Conservation (phyloP, 2,888 invertebrate species). For the Poecilus cupreus region DNA sequence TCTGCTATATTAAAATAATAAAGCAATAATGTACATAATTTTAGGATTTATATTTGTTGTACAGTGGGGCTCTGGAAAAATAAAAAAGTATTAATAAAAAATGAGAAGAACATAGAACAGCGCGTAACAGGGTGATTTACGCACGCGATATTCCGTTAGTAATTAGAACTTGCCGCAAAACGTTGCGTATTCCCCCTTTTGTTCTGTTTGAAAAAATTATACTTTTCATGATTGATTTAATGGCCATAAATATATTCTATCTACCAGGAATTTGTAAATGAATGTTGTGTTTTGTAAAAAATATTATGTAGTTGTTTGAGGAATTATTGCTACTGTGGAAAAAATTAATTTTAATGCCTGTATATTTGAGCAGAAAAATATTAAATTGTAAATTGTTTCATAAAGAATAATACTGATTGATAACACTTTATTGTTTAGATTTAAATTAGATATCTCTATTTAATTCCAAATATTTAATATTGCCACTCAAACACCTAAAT, state of each 20-base stretch:
- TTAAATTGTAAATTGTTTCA: background rate
- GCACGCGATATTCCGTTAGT: slow-evolving; percentile 27
- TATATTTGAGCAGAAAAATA: background rate
- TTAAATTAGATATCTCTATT: background rate
- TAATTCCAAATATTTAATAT: background rate
- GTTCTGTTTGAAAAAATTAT: slow-evolving; percentile 31
- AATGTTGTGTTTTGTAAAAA: background rate
- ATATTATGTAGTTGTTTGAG: background rate
- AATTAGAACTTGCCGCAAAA: slow-evolving; percentile 44
- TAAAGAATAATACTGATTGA: background rate
- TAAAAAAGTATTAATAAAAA: slow-evolving; percentile 2
- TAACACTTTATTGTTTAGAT: background rate
- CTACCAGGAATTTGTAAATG: background rate
- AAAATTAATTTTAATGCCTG: background rate
- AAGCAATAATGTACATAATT: background rate
- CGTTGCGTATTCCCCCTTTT: slow-evolving; percentile 2
- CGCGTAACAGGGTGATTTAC: slow-evolving; percentile 24
- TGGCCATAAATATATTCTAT: slow-evolving; percentile 24
- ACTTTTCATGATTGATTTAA: slow-evolving; percentile 26
- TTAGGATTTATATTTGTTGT: background rate
- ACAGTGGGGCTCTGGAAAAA: background rate
- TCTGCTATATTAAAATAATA: too few species aligned
- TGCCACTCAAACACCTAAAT: too few species aligned
- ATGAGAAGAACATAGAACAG: background rate
- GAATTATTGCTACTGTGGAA: background rate